Base-by-base conservation (phyloP, 1,140 invertebrate genomes). In the Caenorhabditis remanei region DNA sequence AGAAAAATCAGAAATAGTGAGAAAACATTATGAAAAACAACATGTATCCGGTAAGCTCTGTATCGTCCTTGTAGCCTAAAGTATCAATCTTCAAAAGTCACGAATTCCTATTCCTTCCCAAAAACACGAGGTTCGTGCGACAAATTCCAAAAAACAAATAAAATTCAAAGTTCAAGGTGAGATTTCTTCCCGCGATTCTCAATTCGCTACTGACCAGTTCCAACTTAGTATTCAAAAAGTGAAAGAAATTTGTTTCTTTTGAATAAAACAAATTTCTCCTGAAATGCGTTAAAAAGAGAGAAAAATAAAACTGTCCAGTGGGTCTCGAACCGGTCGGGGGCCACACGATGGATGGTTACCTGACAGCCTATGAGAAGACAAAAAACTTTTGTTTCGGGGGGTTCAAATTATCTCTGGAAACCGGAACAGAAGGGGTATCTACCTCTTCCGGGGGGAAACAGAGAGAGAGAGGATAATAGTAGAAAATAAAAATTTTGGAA, bases 121-220 rank as follows among this genome's bases (percentile, higher is more conserved):
- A 53, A 53, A 3, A 53, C 50, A 53, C 16, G 50, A 53, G 13
- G 11, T 53, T 53, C 16, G 50, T 8, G 50, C 5, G 11, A 11
- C 11, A 53, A 53, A 53, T 53, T 53, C 9, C 11, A 53, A n/a
- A 71, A 71, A 71, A 71, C 65, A 48, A 71, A 43, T 65, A 65
- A 71, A 71, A 71, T 71, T 46, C 65, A 71, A 71, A 43, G 65
- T 71, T 71, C 65, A 46, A 71, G 65, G 65, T 48, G 61, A 65
- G 11, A 65, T 32, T 19, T n/a, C 55, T 13, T 16, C 6, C 14
- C 2, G 1, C n/a, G 55, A 58, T n/a, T n/a, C 14, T 9, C 13
- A 32, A 9, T 63, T 63, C 32, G 19, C 16, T 14, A 21, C 8
- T 19, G 56, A 21, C 19, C 19, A 21, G 16, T 19, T 9, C 16